Base-by-base conservation (phyloP, 2,888 invertebrate genomes). In the Eristalis tenax region DNA sequence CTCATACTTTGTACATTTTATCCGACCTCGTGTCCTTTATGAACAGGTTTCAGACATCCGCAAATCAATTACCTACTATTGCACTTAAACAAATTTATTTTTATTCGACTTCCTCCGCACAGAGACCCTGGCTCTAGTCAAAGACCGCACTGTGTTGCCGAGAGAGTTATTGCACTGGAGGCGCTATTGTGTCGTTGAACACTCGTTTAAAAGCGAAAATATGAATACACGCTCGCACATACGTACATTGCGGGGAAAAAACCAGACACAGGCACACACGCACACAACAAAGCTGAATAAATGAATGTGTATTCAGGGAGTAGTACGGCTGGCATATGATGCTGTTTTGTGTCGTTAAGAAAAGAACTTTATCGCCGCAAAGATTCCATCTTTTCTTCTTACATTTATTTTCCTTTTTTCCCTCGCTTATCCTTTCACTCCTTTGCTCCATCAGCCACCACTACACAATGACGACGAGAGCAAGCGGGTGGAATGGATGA, bases 301-400 rank as follows among this genome's bases (percentile, higher is more conserved):
- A 81, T 56, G 68, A 69, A 74, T 74, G 63, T 57, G 68, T 64
- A 26, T 63, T 81, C 40, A 22, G 74, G 74, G 80, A 63, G 56
- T 40, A 59, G 18, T 71, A 74, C 32, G 80, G 11, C 63, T 63
- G 69, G 66, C 80, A 74, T 79, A 79, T 79, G 79, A 79, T 81
- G 80, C 73, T 75, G 81, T 75, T 82, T 70, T 70, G 75, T 76
- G 75, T 65, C 69, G 81, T 82, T 75, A 75, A 65, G 81, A 82
- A 82, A 82, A 40, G 69, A 70, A 82, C 81, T 82, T 82, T 82
- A 82, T 82, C 75, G 70, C 75, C 69, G 69, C 65, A 35, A 74
- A 74, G 74, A 81, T 81, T 81, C 56, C 74, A 74, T 74, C 74
- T 73, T 73, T 80, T 74, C 65, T 74, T 65, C 23, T 43, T 50